These are phyloP conservation scores for Ctenicera cuprea DNA, from an alignment of 2,888 invertebrate genomes.

Conservation along the genomic window DNA sequence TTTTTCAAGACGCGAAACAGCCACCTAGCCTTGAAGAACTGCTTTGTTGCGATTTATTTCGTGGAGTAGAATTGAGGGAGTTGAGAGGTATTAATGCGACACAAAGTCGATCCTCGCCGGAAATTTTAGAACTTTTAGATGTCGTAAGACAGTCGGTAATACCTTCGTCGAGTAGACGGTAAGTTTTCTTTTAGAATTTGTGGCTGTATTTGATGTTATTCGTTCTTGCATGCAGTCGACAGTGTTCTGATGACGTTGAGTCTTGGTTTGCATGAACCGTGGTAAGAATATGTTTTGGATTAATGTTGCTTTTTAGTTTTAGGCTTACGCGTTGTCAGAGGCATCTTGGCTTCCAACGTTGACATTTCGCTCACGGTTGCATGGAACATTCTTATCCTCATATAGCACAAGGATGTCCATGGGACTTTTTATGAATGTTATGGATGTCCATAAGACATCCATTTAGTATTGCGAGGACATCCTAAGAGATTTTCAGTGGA, in stretches of 20 bases:
- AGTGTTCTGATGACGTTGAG: slow-evolving; percentile 66
- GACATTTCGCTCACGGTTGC: too few relatives aligned
- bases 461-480: too few relatives aligned
- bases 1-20: slow-evolving; percentile 77
- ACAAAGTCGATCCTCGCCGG: slow-evolving; percentile 63
- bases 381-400: too few relatives aligned
- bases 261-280: slow-evolving; percentile 68
- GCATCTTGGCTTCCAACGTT: too few relatives aligned
- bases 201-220: slow-evolving; percentile 38
- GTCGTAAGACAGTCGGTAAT: slow-evolving; percentile 64
- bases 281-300: slow-evolving; percentile 52
- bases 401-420: too few relatives aligned
- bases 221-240: slow-evolving; percentile 65
- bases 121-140: slow-evolving; percentile 67
- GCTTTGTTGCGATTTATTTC: slow-evolving; percentile 88
- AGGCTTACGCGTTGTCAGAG: too few relatives aligned
- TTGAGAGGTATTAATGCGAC: slow-evolving; percentile 89
- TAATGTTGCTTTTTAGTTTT: slow-evolving; percentile 10
- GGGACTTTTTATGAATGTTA: too few relatives aligned
- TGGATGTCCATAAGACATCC: too few relatives aligned
- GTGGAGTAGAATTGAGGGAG: slow-evolving; percentile 91
- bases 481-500: too few relatives aligned
- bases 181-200: slow-evolving; percentile 53
- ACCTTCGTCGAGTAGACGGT: slow-evolving; percentile 66
- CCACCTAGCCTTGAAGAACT: slow-evolving; percentile 89